Conservation (phyloP, 2,113 vertebrate species). For the Carlito syrichta region DNA sequence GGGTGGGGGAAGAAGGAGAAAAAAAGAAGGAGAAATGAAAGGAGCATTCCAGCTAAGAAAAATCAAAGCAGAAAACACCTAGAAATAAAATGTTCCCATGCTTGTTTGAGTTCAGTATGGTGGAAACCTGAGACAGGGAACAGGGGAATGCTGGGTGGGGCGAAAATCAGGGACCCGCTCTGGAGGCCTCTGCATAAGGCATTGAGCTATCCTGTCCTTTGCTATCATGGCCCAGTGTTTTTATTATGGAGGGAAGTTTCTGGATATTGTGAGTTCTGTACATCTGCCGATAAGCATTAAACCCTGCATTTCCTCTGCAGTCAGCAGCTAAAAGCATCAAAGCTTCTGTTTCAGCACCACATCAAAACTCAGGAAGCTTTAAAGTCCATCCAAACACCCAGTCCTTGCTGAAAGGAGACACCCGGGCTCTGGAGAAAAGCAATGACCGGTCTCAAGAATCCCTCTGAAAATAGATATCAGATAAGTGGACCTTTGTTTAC, state of each 20-base stretch:
- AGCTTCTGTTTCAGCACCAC: slow-evolving; percentile 68
- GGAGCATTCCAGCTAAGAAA: not conserved
- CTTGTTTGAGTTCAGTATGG: not conserved
- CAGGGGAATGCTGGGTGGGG: accelerated
- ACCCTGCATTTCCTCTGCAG: slow-evolving; percentile 70
- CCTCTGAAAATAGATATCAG: slow-evolving; percentile 65
- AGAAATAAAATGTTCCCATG: not conserved
- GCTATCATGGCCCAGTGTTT: not conserved
- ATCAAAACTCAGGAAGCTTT: slow-evolving; percentile 71
- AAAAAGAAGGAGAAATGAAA: too few species aligned
- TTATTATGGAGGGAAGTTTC: not conserved
- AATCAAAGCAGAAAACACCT: not conserved
- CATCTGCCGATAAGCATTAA: slow-evolving; percentile 62
- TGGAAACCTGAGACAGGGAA: not conserved
- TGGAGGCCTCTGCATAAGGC: not conserved
- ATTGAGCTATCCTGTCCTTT: not conserved
- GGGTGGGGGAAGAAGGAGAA: too few species aligned
- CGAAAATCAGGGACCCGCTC: not conserved
- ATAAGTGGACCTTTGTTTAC: slow-evolving; percentile 33
- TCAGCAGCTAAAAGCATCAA: slow-evolving; percentile 71
- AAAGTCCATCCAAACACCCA: slow-evolving; percentile 60
- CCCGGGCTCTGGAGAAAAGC: slow-evolving; percentile 37
- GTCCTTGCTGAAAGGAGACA: slow-evolving; percentile 62
- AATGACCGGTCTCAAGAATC: slow-evolving; percentile 12
- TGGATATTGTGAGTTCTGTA: slow-evolving; percentile 6